Percentiles rank a stretch among this genome's conserved stretches.
These are phyloP conservation scores for Mormyrus proboscirostris DNA, from an alignment of 2,797 vertebrate species.

Conservation along the genomic window DNA sequence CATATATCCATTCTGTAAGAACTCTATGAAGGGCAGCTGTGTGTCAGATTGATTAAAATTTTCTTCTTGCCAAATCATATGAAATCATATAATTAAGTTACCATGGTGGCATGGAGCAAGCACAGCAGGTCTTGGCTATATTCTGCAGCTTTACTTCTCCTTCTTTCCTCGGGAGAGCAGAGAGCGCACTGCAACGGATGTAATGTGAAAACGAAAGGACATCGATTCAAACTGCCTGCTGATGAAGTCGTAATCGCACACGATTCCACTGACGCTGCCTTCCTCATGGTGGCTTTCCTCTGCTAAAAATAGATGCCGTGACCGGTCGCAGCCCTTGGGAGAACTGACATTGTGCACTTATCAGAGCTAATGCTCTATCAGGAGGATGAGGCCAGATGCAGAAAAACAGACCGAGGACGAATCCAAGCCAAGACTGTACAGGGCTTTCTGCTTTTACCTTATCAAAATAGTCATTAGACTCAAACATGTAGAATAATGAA, in stretches of 20 bases:
- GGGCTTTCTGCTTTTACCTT: neutral
- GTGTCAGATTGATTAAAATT: neutral
- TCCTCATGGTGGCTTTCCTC: neutral
- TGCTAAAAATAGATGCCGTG: slow-evolving; percentile 2
- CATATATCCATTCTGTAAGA: neutral
- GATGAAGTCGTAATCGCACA: slow-evolving; percentile 10
- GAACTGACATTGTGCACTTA: neutral
- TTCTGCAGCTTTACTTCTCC: neutral
- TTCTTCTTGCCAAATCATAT: neutral
- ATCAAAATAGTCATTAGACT: neutral
- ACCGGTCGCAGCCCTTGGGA: neutral
- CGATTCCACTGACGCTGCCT: neutral
- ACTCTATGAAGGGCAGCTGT: neutral
- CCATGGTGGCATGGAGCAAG: neutral
- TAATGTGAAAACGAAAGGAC: neutral
- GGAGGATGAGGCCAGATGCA: neutral
- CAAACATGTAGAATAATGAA: neutral
- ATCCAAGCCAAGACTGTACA: neutral
- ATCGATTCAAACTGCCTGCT: neutral
- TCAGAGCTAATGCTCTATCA: neutral
- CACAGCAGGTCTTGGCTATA: neutral
- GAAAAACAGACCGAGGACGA: neutral
- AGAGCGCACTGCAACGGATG: neutral
- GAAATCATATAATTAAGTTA: neutral
- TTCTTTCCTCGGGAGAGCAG: neutral